These are phyloP conservation scores for Polylopha cassiicola DNA, from an alignment of 2,888 invertebrate genomes.

Conservation along the genomic window DNA sequence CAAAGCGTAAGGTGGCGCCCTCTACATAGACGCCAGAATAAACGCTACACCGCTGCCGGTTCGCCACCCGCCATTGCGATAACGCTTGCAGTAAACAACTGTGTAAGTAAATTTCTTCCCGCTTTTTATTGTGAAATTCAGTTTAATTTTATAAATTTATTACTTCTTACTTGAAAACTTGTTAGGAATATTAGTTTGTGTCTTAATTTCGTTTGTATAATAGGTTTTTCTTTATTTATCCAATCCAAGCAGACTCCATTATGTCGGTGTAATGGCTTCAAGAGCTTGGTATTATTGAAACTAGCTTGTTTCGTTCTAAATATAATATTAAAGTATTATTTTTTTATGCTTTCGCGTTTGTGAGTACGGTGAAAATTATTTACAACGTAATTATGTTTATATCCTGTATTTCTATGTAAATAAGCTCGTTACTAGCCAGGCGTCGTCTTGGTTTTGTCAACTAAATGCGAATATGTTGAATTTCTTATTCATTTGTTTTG, in stretches of 20 bases:
- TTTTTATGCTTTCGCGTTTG: neutral
- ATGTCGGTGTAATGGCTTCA: constrained; percentile 43
- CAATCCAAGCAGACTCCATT: constrained; percentile 61
- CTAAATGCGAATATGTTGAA: constrained; percentile 17
- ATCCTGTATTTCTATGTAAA: constrained; percentile 5
- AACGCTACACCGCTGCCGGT: constrained; percentile 41
- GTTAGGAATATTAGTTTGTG: constrained; percentile 13
- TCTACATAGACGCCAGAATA: constrained; percentile 68
- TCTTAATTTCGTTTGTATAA: constrained; percentile 4
- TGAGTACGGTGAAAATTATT: neutral
- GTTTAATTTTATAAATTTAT: constrained; percentile 26
- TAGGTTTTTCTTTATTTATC: constrained; percentile 28
- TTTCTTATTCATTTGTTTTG: constrained; percentile 22
- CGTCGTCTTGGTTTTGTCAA: constrained; percentile 11
- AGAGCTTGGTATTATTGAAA: constrained; percentile 20
- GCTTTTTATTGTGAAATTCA: constrained; percentile 13
- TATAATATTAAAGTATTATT: constrained; percentile 1
- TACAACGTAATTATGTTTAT: neutral
- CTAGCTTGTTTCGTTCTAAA: constrained; percentile 7
- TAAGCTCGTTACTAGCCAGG: constrained; percentile 8
- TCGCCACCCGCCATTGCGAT: constrained; percentile 49
- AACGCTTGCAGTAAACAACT: constrained; percentile 67
- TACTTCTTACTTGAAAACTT: constrained; percentile 15
- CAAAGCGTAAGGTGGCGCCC: constrained; percentile 49
- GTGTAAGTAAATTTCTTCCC: constrained; percentile 51